Percentiles rank a stretch among this genome's conserved stretches.
phyloP scores from a whole-genome alignment of 2,888 invertebrate genomes.

The Amphipoea oculea region DNA sequence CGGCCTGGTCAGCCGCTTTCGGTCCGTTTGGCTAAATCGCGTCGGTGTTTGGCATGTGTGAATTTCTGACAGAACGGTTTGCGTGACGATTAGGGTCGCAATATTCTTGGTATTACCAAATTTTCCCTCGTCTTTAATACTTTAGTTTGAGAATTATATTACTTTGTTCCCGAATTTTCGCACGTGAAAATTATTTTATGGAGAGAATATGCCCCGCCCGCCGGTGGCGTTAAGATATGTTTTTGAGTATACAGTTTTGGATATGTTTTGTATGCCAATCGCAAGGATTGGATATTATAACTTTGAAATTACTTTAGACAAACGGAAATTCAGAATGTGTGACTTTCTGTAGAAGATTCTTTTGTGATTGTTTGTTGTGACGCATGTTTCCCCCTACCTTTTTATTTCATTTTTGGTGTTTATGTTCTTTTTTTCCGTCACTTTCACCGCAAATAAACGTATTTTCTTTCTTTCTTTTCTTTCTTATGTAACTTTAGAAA shows the following conservation, averaged over 20 bases:
- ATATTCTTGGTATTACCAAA: background rate
- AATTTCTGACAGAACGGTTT: conserved; percentile 25
- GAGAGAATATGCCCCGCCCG: background rate
- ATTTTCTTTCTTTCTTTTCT: too few relatives aligned
- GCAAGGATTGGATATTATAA: background rate
- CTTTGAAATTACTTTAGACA: conserved; percentile 14
- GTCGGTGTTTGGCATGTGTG: conserved; percentile 49
- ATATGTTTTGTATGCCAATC: background rate
- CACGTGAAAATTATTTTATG: background rate
- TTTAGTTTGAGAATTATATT: background rate
- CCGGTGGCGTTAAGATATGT: background rate
- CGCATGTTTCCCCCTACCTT: too few relatives aligned
- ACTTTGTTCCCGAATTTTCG: background rate
- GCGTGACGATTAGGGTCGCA: background rate
- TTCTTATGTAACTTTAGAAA: background rate
- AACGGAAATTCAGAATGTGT: conserved; percentile 5
- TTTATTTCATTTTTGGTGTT: too few relatives aligned
- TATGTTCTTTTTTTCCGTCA: too few relatives aligned
- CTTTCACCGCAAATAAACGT: too few relatives aligned
- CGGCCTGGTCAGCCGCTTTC: conserved; percentile 28
- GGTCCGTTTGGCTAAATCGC: conserved; percentile 39
- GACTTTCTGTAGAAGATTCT: background rate
- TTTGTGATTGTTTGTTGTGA: too few relatives aligned
- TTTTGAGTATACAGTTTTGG: background rate
- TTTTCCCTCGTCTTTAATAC: background rate